A percentile compares a stretch with the other conserved stretches of the same genome.
Conservation (phyloP, 2,113 vertebrate species). For the Gymnogyps californianus region DNA sequence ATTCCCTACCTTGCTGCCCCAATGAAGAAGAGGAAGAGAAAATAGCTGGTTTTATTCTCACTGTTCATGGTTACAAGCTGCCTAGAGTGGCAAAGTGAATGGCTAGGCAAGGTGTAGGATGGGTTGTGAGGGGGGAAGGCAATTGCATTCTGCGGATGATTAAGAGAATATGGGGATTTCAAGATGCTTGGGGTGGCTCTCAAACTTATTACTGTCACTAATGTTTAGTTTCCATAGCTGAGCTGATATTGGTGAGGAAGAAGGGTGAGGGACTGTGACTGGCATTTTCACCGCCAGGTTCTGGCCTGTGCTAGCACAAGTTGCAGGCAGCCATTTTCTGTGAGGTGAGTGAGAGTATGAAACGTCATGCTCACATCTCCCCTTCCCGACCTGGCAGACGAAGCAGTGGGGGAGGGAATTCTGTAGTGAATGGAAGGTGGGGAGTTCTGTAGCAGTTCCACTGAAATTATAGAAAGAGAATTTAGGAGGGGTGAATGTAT, state of each 20-base stretch:
- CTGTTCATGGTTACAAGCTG: neutral
- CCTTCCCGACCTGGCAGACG: neutral
- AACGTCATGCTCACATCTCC: neutral
- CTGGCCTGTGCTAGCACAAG: neutral
- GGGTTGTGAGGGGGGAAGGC: neutral
- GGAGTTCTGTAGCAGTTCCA: neutral
- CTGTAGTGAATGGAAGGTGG: neutral
- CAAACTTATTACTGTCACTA: neutral
- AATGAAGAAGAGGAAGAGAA: neutral
- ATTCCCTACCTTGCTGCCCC: neutral
- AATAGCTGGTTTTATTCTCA: neutral
- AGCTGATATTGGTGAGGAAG: neutral
- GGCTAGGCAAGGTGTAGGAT: neutral
- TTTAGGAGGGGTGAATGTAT: neutral
- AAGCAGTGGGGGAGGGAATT: neutral
- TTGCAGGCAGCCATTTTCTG: neutral
- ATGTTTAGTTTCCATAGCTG: neutral
- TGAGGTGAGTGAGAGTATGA: neutral
- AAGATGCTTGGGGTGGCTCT: neutral
- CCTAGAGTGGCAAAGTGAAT: neutral
- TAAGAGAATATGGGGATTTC: neutral
- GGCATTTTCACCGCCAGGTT: neutral
- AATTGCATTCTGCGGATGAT: neutral
- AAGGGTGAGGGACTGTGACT: neutral
- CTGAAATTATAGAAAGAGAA: neutral